phyloP scores from a whole-genome alignment of 2,113 vertebrate species.

The Planiliza haematocheilus region DNA sequence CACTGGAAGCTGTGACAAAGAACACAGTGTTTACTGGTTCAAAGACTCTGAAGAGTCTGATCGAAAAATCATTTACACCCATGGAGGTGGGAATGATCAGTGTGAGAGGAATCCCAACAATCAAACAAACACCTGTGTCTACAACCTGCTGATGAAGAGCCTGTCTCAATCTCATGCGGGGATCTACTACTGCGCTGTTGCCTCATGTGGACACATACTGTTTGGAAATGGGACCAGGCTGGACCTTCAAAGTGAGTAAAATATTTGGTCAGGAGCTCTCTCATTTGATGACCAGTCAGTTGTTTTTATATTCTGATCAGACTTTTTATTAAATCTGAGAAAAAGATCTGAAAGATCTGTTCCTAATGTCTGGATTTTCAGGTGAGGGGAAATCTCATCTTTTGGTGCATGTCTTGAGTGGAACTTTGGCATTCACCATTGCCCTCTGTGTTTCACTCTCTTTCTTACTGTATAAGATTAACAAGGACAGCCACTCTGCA shows the following conservation, averaged over 20 bases:
- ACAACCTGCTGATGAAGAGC: too few relatives aligned
- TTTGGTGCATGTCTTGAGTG: not conserved
- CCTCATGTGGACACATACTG: slow-evolving; percentile 53
- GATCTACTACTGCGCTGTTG: slow-evolving; percentile 26
- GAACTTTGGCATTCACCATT: slow-evolving; percentile 15
- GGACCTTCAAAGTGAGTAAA: not conserved
- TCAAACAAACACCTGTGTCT: too few relatives aligned
- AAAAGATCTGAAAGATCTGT: not conserved
- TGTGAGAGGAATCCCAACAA: too few relatives aligned
- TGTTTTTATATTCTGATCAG: not conserved
- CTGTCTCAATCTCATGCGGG: not conserved
- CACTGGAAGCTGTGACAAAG: too few relatives aligned
- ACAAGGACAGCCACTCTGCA: not conserved
- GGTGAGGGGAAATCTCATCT: not conserved
- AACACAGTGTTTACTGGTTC: too few relatives aligned
- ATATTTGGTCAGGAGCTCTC: too few relatives aligned
- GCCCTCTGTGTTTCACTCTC: slow-evolving; percentile 9
- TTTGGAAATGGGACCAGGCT: slow-evolving; percentile 41
- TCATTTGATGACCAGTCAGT: too few relatives aligned
- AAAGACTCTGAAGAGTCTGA: too few relatives aligned
- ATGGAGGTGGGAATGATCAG: too few relatives aligned
- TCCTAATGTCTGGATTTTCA: not conserved
- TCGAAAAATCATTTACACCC: too few relatives aligned
- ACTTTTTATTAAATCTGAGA: not conserved
- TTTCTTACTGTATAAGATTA: not conserved